A percentile compares a stretch with the other conserved stretches of the same genome.
These are phyloP conservation scores for Musca vetustissima DNA, from an alignment of 1,140 invertebrate genomes.

Conservation along the genomic window DNA sequence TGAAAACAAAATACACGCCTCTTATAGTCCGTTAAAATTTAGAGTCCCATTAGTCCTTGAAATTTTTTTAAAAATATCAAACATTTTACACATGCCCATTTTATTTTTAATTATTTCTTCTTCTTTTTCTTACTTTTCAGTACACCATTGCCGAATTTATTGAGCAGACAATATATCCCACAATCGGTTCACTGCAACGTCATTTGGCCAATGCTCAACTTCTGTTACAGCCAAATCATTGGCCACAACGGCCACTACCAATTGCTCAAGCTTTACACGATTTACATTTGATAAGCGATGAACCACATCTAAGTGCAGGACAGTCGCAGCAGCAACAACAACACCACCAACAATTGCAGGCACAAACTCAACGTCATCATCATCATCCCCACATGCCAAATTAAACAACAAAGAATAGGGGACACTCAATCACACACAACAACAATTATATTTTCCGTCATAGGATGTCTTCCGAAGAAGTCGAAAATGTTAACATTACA, in stretches of 20 bases:
- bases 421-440: background rate
- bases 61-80: no score
- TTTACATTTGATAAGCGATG: conserved; percentile 20
- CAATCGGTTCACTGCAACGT: conserved; percentile 55
- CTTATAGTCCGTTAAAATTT: no score
- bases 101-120: background rate
- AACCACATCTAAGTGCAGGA: background rate
- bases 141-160: conserved; percentile 74
- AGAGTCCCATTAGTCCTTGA: no score
- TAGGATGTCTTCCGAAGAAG: conserved; percentile 11
- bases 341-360: background rate
- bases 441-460: background rate
- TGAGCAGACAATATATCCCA: conserved; percentile 62
- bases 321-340: background rate
- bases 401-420: background rate
- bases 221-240: conserved; percentile 51
- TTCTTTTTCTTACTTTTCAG: conserved; percentile 22
- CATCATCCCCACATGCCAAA: conserved; percentile 10
- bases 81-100: background rate
- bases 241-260: conserved; percentile 54
- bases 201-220: conserved; percentile 55
- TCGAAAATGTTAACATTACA: conserved; percentile 22
- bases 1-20: no score
- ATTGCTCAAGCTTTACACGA: conserved; percentile 34
- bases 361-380: background rate